A percentile compares a stretch with the other conserved stretches of the same genome.
These are phyloP conservation scores for Alosa alosa DNA, from an alignment of 2,113 vertebrate species.

Conservation along the genomic window DNA sequence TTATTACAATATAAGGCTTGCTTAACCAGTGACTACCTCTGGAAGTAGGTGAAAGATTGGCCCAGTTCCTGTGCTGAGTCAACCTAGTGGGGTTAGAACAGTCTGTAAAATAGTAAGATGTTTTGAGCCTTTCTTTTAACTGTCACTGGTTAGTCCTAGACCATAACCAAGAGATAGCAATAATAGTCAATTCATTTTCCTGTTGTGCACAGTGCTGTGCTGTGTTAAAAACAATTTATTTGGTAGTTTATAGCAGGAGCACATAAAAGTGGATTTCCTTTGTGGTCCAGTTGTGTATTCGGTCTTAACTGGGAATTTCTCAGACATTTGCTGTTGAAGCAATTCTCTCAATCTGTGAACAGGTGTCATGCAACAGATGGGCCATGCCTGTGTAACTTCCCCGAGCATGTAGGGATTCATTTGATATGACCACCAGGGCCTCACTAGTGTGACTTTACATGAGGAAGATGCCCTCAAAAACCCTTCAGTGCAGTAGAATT, in stretches of 20 bases:
- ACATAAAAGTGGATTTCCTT: background rate
- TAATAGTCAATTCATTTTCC: background rate
- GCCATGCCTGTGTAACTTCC: conserved; percentile 8
- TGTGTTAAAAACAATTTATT: background rate
- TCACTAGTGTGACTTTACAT: background rate
- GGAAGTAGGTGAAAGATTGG: background rate
- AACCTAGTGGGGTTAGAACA: background rate
- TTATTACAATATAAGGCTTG: background rate
- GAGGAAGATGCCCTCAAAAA: background rate
- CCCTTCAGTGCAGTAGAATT: background rate
- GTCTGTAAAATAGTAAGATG: background rate
- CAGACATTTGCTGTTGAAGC: background rate
- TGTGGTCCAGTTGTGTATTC: background rate
- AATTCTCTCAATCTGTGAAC: conserved; percentile 16
- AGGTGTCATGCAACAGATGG: conserved; percentile 28
- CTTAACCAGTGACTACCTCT: background rate
- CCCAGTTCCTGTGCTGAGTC: background rate
- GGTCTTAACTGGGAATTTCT: background rate
- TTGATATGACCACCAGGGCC: background rate
- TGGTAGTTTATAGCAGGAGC: background rate
- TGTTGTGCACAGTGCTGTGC: background rate
- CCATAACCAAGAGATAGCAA: background rate
- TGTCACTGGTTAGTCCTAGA: background rate
- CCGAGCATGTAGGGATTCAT: conserved; percentile 1
- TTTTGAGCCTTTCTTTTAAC: background rate